Evolutionary conservation across 2,888 invertebrate genomes (phyloP).

Genomic region (Clostera curtula): DNA sequence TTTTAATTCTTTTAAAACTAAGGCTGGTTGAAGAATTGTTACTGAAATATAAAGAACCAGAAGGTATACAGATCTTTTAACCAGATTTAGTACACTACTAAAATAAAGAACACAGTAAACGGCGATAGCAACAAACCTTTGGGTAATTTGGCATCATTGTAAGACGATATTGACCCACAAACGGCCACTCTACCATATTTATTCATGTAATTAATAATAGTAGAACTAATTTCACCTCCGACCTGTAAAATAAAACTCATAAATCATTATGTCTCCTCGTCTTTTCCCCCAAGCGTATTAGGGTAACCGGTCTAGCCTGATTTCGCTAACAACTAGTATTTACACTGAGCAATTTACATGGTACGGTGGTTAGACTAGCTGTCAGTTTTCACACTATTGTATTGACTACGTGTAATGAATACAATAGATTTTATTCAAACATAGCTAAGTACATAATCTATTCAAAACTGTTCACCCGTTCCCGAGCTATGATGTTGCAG

Average conservation of each 20-base stretch:
- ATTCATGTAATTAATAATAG: constrained; percentile 79
- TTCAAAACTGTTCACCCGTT: no score
- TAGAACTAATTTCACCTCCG: constrained; percentile 81
- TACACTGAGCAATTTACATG: no score
- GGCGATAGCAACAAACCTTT: no score
- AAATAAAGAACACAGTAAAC: constrained; percentile 3
- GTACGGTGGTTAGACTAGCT: no score
- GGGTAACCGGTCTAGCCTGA: no score
- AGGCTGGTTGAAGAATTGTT: constrained; percentile 70
- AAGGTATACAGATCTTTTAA: neutral
- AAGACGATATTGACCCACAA: constrained; percentile 81
- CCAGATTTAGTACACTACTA: no score
- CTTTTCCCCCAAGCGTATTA: no score
- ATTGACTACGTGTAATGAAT: neutral
- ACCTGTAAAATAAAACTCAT: constrained; percentile 61
- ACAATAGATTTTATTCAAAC: no score
- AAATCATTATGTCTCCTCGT: no score
- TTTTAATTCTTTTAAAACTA: constrained; percentile 78
- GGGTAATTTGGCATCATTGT: constrained; percentile 67
- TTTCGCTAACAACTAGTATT: no score
- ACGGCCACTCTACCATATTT: constrained; percentile 78
- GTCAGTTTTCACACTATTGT: neutral
- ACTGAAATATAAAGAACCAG: constrained; percentile 34
- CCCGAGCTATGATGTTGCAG: no score
- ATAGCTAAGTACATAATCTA: no score